Evolutionary conservation across 1,140 invertebrate species (phyloP).

Genomic region (Oncopodura yosiiana): DNA sequence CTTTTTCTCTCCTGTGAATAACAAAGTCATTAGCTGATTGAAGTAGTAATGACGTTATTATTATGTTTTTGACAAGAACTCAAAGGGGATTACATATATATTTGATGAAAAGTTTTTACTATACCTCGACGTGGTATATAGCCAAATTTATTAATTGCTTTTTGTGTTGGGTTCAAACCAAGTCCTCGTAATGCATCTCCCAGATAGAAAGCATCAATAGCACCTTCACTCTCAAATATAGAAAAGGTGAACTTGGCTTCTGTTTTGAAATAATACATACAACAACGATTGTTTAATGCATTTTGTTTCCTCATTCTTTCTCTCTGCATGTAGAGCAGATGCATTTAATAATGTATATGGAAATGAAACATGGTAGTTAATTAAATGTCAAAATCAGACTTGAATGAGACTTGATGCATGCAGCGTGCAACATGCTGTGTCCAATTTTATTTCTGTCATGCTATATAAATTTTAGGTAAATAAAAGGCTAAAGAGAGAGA

Average conservation of each 20-base stretch:
- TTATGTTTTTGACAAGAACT: neutral
- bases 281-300: too few relatives aligned
- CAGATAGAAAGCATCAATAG: slow-evolving; percentile 12
- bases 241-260: slow-evolving; percentile 21
- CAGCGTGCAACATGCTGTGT: neutral
- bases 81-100: neutral
- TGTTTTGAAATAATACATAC: slow-evolving; percentile 5
- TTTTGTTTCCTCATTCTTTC: too few relatives aligned
- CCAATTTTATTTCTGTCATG: neutral
- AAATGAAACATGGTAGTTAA: too few relatives aligned
- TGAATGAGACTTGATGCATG: neutral
- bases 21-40: too few relatives aligned
- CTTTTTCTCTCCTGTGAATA: slow-evolving; percentile 56
- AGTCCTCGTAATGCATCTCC: slow-evolving; percentile 13
- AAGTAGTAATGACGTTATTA: too few relatives aligned
- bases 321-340: too few relatives aligned
- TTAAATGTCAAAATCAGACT: too few relatives aligned
- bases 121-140: slow-evolving; percentile 10
- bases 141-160: slow-evolving; percentile 16
- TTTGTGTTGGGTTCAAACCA: slow-evolving; percentile 18
- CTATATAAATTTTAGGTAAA: too few relatives aligned
- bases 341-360: too few relatives aligned
- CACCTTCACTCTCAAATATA: slow-evolving; percentile 20
- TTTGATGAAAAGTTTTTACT: neutral
- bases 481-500: too few relatives aligned